Evolutionary conservation across 2,888 invertebrate species (phyloP), one percentile per base, ranked within the genome.

Genomic region (Ennomos erosarius): DNA sequence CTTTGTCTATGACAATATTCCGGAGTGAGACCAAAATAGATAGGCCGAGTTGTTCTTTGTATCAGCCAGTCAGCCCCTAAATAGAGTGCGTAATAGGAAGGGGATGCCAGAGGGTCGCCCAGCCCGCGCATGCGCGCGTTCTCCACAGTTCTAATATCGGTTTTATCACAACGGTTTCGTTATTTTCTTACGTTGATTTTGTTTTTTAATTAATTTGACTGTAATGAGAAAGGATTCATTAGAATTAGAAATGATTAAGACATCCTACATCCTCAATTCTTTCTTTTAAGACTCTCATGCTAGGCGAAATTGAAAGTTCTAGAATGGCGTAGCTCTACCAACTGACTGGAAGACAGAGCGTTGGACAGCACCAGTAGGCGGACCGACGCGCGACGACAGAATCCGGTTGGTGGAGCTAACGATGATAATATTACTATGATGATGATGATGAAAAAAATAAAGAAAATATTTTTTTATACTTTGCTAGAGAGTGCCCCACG

Each of bases 51-150:
- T 81, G 87, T 81, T 89, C 90, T 87, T 87, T 88, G 90, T 88
- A 87, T 81, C 89, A 82, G 88, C 91, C 90, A 87, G 87, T 81
- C 89, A 82, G 88, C 91, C 90, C 90, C 91, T 90, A 90, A 90
- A 91, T 90, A 90, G 87, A 90, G 90, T 89, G 87, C 88, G 90
- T 90, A 89, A 89, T 89, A 84, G 82, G 84, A 87, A 83, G 89
- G 91, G 90, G 89, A 86, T 87, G 87, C 70, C 75, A 76, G 71
- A 70, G 81, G 63, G 57, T 52, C 57, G 50, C 33, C 50, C 79
- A 68, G 62, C 70, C 69, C 82, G 85, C 88, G 88, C 89, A 82
- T 85, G 91, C 91, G 88, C 82, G 63, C 70, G 63, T 51, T 68
- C 53, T 68, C 49, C 70, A 1, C 72, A 70, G 78, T 73, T 46